A percentile compares a stretch with the other conserved stretches of the same genome.
Evolutionary conservation across 2,113 vertebrate species (phyloP).

Genomic region (Osmerus eperlanus): DNA sequence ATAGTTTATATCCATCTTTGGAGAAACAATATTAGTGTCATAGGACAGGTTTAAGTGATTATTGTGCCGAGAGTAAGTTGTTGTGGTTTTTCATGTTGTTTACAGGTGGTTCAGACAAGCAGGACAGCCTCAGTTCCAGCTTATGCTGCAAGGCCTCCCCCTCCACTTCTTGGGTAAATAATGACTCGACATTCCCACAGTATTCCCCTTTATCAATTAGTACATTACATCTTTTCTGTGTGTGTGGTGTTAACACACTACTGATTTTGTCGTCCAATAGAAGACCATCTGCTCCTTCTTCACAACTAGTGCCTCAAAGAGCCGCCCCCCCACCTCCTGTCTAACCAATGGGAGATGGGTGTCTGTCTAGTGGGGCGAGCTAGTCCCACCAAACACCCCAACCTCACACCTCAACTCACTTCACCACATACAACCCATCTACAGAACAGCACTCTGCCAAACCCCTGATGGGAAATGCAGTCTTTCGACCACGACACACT

Average conservation of each 20-base stretch:
- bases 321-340: slow-evolving; percentile 69
- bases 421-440: background rate
- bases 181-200: too few relatives aligned
- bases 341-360: slow-evolving; percentile 48
- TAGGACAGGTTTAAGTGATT: background rate
- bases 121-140: slow-evolving; percentile 36
- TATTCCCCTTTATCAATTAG: too few relatives aligned
- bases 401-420: too few relatives aligned
- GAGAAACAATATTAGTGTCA: too few relatives aligned
- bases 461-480: slow-evolving; percentile 9
- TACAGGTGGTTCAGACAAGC: slow-evolving; percentile 62
- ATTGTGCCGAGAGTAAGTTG: background rate
- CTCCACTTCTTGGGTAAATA: slow-evolving; percentile 22
- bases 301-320: slow-evolving; percentile 73
- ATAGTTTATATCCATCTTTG: too few relatives aligned
- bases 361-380: slow-evolving; percentile 9
- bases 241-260: too few relatives aligned
- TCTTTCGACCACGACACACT: slow-evolving; percentile 17
- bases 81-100: background rate
- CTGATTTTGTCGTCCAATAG: slow-evolving; percentile 22
- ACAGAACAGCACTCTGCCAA: slow-evolving; percentile 20
- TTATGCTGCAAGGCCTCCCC: slow-evolving; percentile 52
- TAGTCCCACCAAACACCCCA: slow-evolving; percentile 12
- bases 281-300: slow-evolving; percentile 57
- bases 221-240: too few relatives aligned